Evolutionary conservation across 2,888 invertebrate species (phyloP), one percentile per base, ranked within the genome.

Genomic region (Tipula helvola): DNA sequence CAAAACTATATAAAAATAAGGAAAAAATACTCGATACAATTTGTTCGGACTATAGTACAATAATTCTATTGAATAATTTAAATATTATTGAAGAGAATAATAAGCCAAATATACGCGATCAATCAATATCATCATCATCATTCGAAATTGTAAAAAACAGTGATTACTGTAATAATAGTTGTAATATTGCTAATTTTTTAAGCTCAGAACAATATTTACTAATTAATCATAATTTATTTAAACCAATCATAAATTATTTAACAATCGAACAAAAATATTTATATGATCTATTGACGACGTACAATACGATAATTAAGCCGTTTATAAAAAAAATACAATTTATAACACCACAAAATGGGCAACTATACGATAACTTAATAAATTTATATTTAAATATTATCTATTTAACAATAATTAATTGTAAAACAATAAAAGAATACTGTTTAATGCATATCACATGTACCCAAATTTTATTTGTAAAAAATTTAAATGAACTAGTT

Each of bases 401-500:
- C 89, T 94, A 94, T 90, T 93, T 95, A 88, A 93, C 94, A 86
- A 94, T 94, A 88, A 92, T 94, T 86, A 95, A 95, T 90, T 93
- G 96, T 88, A 92, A 94, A 88, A 95, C 95, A 16, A 92, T 96
- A 88, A 94, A 95, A 92, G 94, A 95, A 89, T 95, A 94, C 90
- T 94, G 93, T 87, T 94, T 95, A 88, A 94, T 94, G 88, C 93
- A 94, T 89, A 93, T 93, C 89, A 93, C 93, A 87, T 93, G 95
- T 89, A 93, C 93, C 90, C 95, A 95, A 91, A 93, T 96, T 89
- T 92, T 94, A 86, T 93, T 95, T 89, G 93, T 96, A 89, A 94
- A 94, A 90, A 93, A 94, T 91, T 93, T 94, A 90, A 95, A 95
- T 89, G 96, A 96, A 91, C 94, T 93, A 91, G 93, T 95, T 89